Evolutionary conservation across 1,140 invertebrate genomes (phyloP).

Genomic region (Chymomyza costata): DNA sequence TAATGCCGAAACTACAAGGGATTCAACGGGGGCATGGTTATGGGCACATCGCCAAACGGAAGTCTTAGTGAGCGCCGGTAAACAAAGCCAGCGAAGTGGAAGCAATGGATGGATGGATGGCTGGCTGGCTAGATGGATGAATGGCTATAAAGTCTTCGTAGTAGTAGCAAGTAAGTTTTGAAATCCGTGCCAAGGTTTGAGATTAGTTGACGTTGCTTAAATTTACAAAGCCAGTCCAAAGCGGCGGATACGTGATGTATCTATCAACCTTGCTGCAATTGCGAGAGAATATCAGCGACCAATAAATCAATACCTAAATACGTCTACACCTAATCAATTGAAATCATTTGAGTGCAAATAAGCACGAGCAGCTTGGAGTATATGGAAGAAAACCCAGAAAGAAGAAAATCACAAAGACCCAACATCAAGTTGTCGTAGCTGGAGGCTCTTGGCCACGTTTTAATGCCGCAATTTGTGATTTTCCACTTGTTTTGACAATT

Average conservation of each 20-base stretch:
- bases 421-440: slow-evolving; percentile 14
- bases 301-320: slow-evolving; percentile 60
- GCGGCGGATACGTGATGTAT: slow-evolving; percentile 56
- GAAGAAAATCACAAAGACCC: slow-evolving; percentile 7
- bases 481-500: slow-evolving; percentile 67
- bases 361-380: too few relatives aligned
- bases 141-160: slow-evolving; percentile 20
- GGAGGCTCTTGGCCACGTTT: slow-evolving; percentile 47
- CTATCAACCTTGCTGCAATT: too few relatives aligned
- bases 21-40: too few relatives aligned
- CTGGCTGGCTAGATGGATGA: not conserved
- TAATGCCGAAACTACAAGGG: slow-evolving; percentile 44
- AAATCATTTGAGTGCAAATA: slow-evolving; percentile 20
- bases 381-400: slow-evolving; percentile 6
- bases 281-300: too few relatives aligned
- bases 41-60: slow-evolving; percentile 42
- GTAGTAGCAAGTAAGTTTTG: slow-evolving; percentile 18
- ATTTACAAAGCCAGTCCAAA: slow-evolving; percentile 21
- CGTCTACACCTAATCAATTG: slow-evolving; percentile 31
- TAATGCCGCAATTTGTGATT: slow-evolving; percentile 52
- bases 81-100: slow-evolving; percentile 39
- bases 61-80: slow-evolving; percentile 58
- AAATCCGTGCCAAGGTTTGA: slow-evolving; percentile 8
- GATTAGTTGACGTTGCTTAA: too few relatives aligned
- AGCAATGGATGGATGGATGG: slow-evolving; percentile 14